Evolutionary conservation across 2,888 invertebrate species (phyloP), one percentile per base, ranked within the genome.

Genomic region (Drepanosiphum platanoidis): DNA sequence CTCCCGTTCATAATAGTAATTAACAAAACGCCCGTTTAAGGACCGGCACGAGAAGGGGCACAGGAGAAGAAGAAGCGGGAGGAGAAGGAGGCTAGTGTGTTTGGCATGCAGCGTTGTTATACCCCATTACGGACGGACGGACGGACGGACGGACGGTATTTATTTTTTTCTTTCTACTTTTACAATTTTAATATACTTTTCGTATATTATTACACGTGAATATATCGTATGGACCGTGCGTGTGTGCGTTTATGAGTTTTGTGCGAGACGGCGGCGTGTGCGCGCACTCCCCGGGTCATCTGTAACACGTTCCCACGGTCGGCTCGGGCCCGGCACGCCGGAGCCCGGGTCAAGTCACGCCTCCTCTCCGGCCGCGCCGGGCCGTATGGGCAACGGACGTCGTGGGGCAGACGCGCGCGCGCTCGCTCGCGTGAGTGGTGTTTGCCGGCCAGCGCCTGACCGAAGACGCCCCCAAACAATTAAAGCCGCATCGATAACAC

Each of bases 401-500:
- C 36, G 34, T 8, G 27, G 36, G 27, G 13, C 42, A 39, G 32
- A 15, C 64, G 64, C 36, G 72, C 30, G 32, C 61, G 82, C 61
- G 82, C 66, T 39, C 30, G 9, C 30, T 18, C 46, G 79, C 68
- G 46, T 13, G 32, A 8, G 58, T 27, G 8, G 58, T 7, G 27
- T 27, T 8, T 52, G 66, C 32, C 58, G 32, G 66, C 64, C 39
- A 64, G 75, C 58, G 66, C 75, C 84, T 66, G 84, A 84, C 75
- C 74, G 34, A 74, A 84, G 36, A 84, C 84, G 84, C 84, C 84
- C 84, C 75, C 75, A 75, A 84, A 84, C 84, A 36, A 84, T 84
- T 84, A 77, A 75, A 77, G 39, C 71, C 81, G 58, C 52, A 13
- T 27, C 52, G 18, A 74, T 46, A 52, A 52, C 27, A 32, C 18